Conservation (phyloP, 2,888 invertebrate species). For the Dioctria linearis region DNA sequence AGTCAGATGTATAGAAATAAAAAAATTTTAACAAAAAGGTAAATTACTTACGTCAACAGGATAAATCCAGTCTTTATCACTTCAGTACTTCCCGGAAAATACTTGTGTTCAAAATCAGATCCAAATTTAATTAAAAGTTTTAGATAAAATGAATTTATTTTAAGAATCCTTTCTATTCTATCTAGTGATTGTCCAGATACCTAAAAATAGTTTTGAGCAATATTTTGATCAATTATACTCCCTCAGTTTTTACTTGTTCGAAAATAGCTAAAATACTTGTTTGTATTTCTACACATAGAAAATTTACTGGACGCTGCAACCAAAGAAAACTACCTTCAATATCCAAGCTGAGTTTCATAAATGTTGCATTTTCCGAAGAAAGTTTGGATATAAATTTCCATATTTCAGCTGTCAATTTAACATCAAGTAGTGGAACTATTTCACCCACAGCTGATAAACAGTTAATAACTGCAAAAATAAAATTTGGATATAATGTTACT, state of each 20-base stretch:
- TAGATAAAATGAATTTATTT: constrained; percentile 53
- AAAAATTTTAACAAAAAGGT: background rate
- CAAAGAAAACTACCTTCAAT: constrained; percentile 9
- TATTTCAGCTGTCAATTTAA: constrained; percentile 55
- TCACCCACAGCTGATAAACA: constrained; percentile 38
- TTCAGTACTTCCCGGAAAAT: constrained; percentile 40
- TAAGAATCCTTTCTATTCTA: constrained; percentile 30
- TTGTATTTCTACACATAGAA: constrained; percentile 51
- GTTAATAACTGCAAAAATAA: constrained; percentile 36
- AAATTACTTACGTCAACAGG: background rate
- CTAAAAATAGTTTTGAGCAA: constrained; percentile 4
- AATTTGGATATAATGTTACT: too few relatives aligned
- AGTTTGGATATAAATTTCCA: constrained; percentile 56
- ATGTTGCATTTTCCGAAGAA: constrained; percentile 29
- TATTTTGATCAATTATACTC: background rate
- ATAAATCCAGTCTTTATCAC: constrained; percentile 9
- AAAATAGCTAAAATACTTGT: constrained; percentile 49
- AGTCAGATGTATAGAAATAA: background rate
- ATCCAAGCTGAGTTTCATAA: constrained; percentile 1
- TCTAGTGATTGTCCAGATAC: background rate
- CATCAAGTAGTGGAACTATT: constrained; percentile 47
- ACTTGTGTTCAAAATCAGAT: constrained; percentile 29
- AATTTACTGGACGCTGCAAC: constrained; percentile 49
- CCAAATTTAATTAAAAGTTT: constrained; percentile 49
- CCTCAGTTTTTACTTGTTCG: background rate